These are phyloP conservation scores for Oxyteleia sp. DNA, from an alignment of 2,888 invertebrate species.

Conservation along the genomic window DNA sequence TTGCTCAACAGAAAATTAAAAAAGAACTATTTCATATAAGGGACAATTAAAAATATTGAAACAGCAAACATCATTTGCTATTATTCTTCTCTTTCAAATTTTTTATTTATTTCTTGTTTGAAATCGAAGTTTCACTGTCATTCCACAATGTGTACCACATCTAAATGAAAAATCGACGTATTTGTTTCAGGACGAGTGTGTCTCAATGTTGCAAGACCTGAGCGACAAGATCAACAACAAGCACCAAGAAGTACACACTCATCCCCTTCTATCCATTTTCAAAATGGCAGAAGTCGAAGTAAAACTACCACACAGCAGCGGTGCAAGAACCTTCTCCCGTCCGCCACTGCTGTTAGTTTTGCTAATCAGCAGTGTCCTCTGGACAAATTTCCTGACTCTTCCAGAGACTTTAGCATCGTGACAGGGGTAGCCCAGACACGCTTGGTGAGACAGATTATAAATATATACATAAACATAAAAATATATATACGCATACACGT, in stretches of 20 bases:
- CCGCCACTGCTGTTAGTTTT: slow-evolving; percentile 77
- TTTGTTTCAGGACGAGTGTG: slow-evolving; percentile 93
- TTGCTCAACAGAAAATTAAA: too few relatives aligned
- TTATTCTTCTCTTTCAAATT: too few relatives aligned
- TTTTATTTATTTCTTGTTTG: too few relatives aligned
- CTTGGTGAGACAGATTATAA: slow-evolving; percentile 72
- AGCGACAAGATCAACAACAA: slow-evolving; percentile 95
- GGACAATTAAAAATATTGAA: too few relatives aligned
- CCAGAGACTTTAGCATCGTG: slow-evolving; percentile 79
- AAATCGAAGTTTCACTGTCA: too few relatives aligned
- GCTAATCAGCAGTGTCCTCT: slow-evolving; percentile 68
- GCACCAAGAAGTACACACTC: slow-evolving; percentile 95
- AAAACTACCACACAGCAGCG: slow-evolving; percentile 92
- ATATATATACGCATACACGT: slow-evolving; percentile 60
- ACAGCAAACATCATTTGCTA: too few relatives aligned
- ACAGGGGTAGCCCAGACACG: slow-evolving; percentile 76
- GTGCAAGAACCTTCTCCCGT: slow-evolving; percentile 73
- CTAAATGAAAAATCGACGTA: too few relatives aligned
- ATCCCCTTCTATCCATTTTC: slow-evolving; percentile 95
- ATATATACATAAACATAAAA: slow-evolving; percentile 72
- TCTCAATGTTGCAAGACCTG: slow-evolving; percentile 93
- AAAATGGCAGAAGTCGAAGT: slow-evolving; percentile 97
- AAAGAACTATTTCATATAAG: too few relatives aligned
- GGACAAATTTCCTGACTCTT: slow-evolving; percentile 63
- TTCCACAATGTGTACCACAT: too few relatives aligned